A percentile compares a stretch with the other conserved stretches of the same genome.
phyloP scores from a whole-genome alignment of 2,797 vertebrate species.

The Schizothorax lantsangensis region DNA sequence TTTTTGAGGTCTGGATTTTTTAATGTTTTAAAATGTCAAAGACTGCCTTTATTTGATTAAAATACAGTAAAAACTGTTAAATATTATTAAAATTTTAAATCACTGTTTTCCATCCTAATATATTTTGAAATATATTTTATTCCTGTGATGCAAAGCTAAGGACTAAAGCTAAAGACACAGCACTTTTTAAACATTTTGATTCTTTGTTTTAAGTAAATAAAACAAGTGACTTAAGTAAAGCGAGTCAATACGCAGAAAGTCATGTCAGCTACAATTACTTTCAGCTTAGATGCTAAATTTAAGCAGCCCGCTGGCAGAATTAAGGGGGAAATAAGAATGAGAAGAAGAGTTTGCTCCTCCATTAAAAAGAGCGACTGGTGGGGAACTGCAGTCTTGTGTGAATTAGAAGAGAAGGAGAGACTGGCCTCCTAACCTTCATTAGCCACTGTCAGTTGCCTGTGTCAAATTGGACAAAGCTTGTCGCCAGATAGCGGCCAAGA shows the following conservation, averaged over 20 bases:
- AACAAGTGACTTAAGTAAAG: not conserved
- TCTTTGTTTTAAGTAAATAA: not conserved
- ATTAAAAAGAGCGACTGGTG: constrained; percentile 53
- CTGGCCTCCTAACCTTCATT: constrained; percentile 74
- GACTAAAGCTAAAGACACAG: not conserved
- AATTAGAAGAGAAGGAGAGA: constrained; percentile 51
- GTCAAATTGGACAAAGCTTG: constrained; percentile 59
- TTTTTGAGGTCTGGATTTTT: not conserved
- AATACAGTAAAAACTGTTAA: not conserved
- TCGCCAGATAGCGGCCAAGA: constrained; percentile 57
- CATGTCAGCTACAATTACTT: constrained; percentile 11
- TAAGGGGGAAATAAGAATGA: constrained; percentile 29
- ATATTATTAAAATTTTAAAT: not conserved
- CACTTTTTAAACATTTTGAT: not conserved
- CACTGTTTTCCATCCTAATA: too few relatives aligned
- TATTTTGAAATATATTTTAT: not conserved
- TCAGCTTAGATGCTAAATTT: constrained; percentile 33
- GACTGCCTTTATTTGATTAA: not conserved
- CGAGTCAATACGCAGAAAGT: not conserved
- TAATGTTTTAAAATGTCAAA: not conserved
- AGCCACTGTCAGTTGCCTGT: constrained; percentile 60
- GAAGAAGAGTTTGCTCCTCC: constrained; percentile 16
- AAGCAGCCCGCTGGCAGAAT: not conserved
- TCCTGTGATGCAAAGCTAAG: not conserved
- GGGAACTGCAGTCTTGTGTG: constrained; percentile 60